phyloP scores from a whole-genome alignment of 2,888 invertebrate genomes.

The Anodontia alba region DNA sequence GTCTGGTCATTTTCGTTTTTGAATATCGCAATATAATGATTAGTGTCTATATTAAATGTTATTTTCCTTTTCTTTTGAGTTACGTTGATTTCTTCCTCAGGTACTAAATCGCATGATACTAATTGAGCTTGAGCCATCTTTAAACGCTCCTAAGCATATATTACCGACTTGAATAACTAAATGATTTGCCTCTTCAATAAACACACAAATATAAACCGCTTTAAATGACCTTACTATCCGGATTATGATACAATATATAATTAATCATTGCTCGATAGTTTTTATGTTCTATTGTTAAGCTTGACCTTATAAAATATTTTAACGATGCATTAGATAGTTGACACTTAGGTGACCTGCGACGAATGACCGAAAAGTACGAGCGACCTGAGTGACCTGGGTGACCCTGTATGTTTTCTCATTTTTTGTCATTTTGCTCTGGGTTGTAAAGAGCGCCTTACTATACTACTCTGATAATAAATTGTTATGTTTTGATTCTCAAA shows the following conservation, averaged over 20 bases:
- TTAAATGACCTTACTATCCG: neutral
- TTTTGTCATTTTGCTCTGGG: neutral
- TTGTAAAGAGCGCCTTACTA: neutral
- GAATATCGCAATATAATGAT: conserved; percentile 26
- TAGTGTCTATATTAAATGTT: too few species aligned
- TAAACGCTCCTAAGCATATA: neutral
- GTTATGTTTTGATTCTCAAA: too few species aligned
- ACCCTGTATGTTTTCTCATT: neutral
- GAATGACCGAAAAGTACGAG: too few species aligned
- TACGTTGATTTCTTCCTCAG: neutral
- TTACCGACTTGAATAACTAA: neutral
- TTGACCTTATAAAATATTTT: too few species aligned
- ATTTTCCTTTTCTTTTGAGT: conserved; percentile 14
- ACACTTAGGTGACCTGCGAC: too few species aligned
- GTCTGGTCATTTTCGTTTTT: conserved; percentile 12
- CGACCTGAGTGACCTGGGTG: too few species aligned
- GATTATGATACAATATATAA: neutral
- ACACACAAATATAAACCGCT: neutral
- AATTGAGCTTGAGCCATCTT: conserved; percentile 12
- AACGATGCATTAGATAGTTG: too few species aligned
- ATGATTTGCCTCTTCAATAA: neutral
- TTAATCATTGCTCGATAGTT: too few species aligned
- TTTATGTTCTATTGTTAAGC: too few species aligned
- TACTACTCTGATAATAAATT: too few species aligned
- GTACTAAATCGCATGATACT: neutral